Base-by-base conservation (phyloP, 30 jellyfish, hydroid and myxozoan genomes). In the Euphysa ruthae region DNA sequence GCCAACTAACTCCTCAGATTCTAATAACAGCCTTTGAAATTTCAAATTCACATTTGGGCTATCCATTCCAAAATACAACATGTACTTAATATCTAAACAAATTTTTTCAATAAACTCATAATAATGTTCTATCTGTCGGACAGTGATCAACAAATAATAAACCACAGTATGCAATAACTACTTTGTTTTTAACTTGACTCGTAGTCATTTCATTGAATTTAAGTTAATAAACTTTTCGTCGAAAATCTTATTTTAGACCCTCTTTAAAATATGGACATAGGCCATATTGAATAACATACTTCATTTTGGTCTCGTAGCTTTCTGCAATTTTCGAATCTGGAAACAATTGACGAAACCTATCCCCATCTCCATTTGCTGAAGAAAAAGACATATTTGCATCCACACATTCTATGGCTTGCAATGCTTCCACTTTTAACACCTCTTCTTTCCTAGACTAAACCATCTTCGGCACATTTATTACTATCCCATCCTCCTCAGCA, bases 361-460 rank as follows among this genome's bases (percentile, higher is more conserved):
- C 20, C 8, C 20, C 20, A 19, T 51, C 64, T 7, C 7, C 20
- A 19, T 51, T 51, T 19, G 64, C 12, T 12, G 32, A 12, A 6
- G 64, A 19, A 51, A 51, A 51, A 12, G 64, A 51, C 15, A 7
- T 7, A 19, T 51, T 51, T 7, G 64, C 15, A 19, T 51, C 12
- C 12, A 51, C 64, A 51, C 64, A 51, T 12, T 51, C 27, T 51
- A 51, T 10, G 64, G 64, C 64, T 51, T 51, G 64, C 24, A 51
- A 51, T 7, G 24, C 20, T 7, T 51, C 64, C 20, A 31, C 64
- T 7, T 19, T 51, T 6, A 51, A 10, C 12, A 19, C 64, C 24
- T 51, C 33, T 6, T 51, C 64, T 7, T 51, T 6, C 6, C n/a
- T 10, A 19, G 64, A 51, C 7, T 7, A 51, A 7, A n/a, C n/a